Evolutionary conservation across 2,113 vertebrate genomes (phyloP).

Genomic region (Emydura subglobosa): DNA sequence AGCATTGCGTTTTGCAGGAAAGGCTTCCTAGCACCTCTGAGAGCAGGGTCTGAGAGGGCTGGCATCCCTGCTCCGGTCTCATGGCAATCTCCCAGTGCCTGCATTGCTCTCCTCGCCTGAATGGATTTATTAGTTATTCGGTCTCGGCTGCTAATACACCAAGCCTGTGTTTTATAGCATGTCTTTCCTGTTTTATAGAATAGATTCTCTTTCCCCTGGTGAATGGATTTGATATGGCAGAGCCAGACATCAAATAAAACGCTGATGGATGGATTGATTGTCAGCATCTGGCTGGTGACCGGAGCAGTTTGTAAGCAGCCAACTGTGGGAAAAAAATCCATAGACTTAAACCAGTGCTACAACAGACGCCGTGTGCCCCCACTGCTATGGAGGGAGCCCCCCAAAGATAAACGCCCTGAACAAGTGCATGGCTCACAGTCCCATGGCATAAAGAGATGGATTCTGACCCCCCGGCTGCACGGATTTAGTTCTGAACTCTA

Average conservation of each 20-base stretch:
- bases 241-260: neutral
- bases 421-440: neutral
- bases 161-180: neutral
- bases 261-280: neutral
- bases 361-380: neutral
- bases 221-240: neutral
- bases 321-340: neutral
- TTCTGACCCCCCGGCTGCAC: neutral
- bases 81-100: neutral
- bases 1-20: neutral
- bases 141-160: neutral
- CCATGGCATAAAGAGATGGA: neutral
- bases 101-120: neutral
- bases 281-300: neutral
- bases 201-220: neutral
- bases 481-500: neutral
- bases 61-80: neutral
- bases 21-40: too few species aligned
- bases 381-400: neutral
- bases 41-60: neutral
- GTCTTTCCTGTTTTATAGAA: neutral
- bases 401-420: neutral
- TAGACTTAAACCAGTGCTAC: neutral
- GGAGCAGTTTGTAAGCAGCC: neutral
- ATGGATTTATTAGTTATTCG: neutral